Evolutionary conservation across 1,140 invertebrate genomes (phyloP), one percentile per base, ranked within the genome.

Genomic region (Drosophila arizonae): DNA sequence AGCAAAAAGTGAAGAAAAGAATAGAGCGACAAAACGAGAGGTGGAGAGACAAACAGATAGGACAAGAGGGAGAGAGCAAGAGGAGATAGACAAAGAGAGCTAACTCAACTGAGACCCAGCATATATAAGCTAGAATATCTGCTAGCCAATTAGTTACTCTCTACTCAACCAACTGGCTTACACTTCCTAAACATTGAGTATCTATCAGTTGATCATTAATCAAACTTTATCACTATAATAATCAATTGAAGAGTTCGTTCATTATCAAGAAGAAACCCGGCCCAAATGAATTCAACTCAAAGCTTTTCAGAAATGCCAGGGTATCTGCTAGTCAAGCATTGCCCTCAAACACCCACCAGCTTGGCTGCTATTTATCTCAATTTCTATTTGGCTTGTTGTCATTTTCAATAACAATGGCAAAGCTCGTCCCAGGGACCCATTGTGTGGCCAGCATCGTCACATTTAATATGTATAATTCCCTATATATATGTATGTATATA

Each of bases 361-460:
- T 45, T 48, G 11, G 3, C 30, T 55, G 9, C 54, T 56, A 54
- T 64, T 72, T 81, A 72, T 78, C 55, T 65, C 50, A 50, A 61
- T 50, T 62, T 61, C 65, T 43, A 69, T 70, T 70, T 45, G 45
- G 55, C 57, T 76, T 79, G 73, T 85, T 86, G 82, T 81, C 82
- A 79, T 71, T 87, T 76, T 76, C 72, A 65, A 81, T 81, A 82
- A 86, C 81, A 86, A 79, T 72, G 41, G 66, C 72, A 54, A 77
- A 46, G 54, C 64, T 50, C 57, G 54, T 45, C 54, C 63, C 55
- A 39, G 11, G 24, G 41, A 15, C 36, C 66, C 67, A 74, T 74
- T 74, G 65, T 74, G 56, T 54, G 41, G 45, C 41, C 45, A 63
- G 24, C 39, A 21, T 39, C 52, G 64, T 67, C 13, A 43, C 45